Base-by-base conservation (phyloP, 2,113 vertebrate species). In the Poeciliopsis occidentalis region DNA sequence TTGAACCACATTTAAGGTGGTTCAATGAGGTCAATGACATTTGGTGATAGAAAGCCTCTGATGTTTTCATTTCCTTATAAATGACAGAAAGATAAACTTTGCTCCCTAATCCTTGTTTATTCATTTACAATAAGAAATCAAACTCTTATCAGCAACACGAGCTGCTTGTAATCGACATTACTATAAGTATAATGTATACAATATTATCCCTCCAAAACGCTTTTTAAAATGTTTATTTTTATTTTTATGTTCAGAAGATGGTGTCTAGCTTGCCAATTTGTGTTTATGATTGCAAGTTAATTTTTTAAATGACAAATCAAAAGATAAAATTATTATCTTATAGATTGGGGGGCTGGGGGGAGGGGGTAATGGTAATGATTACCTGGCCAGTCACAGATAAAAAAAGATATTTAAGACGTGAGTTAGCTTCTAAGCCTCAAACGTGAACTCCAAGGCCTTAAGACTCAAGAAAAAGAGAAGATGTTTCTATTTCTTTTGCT, bases 401-500 rank as follows among this genome's bases (percentile, higher is more conserved):
- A 6, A 57, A 57, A 22, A 57, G 22, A 24, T 57, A 57, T 3
- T 57, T 57, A 10, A 57, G 24, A 24, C 51, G 10, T 57, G 8
- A 11, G 8, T n/a, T n/a, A 57, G 22, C 22, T 57, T 10, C 8
- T 7, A n/a, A n/a, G 24, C 22, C 51, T 57, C 24, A 57, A 10
- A n/a, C 8, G 22, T 57, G 19, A 24, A 54, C 24, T 57, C 22
- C 51, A n/a, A 8, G 8, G 8, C 22, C 47, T 8, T 17, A 54
- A 24, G 5, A 2, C 24, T 24, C 2, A 0, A 57, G 51, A 57
- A 57, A 29, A 10, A 10, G 24, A 57, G 51, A 54, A 54, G 51
- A 66, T 41, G 34, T 1, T 80, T 41, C 31, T 61, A 5, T 64
- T 85, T 70, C 60, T 84, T 17, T 22, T 64, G 41, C 65, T 83